These are phyloP conservation scores for Gymnoscopelus microlampas DNA, from an alignment of 2,797 vertebrate species.

Conservation along the genomic window DNA sequence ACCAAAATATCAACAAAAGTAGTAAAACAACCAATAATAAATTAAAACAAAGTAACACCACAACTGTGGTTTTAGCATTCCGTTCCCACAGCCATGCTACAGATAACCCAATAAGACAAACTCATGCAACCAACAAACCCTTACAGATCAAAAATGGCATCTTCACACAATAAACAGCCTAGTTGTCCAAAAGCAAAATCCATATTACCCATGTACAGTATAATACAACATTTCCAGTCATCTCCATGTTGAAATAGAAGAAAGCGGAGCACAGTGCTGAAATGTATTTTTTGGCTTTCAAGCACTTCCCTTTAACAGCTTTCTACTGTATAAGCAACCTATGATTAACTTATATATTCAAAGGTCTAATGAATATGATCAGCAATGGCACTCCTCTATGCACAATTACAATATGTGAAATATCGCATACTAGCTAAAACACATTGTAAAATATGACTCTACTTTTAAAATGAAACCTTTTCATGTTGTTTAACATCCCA, in stretches of 20 bases:
- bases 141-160: slow-evolving; percentile 41
- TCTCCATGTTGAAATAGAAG: slow-evolving; percentile 45
- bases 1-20: slow-evolving; percentile 22
- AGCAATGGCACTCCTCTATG: slow-evolving; percentile 3
- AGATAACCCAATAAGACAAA: slow-evolving; percentile 47
- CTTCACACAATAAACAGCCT: slow-evolving; percentile 50
- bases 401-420: slow-evolving; percentile 19
- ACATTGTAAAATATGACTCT: slow-evolving; percentile 25
- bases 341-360: slow-evolving; percentile 6
- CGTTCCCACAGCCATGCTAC: slow-evolving; percentile 54
- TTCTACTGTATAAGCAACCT: slow-evolving; percentile 19
- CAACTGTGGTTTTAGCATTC: slow-evolving; percentile 32
- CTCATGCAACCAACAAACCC: slow-evolving; percentile 55
- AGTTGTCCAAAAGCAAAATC: slow-evolving; percentile 17
- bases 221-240: slow-evolving; percentile 35
- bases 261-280: slow-evolving; percentile 46
- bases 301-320: slow-evolving; percentile 27
- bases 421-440: slow-evolving; percentile 5
- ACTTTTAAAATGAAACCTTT: slow-evolving; percentile 29
- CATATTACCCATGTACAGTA: slow-evolving; percentile 38
- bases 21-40: slow-evolving; percentile 30
- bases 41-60: slow-evolving; percentile 45
- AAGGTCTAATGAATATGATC: slow-evolving; percentile 10
- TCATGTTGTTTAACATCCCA: slow-evolving; percentile 21
- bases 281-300: slow-evolving; percentile 38